Evolutionary conservation across 2,797 vertebrate species (phyloP).

Genomic region (Perodicticus potto): DNA sequence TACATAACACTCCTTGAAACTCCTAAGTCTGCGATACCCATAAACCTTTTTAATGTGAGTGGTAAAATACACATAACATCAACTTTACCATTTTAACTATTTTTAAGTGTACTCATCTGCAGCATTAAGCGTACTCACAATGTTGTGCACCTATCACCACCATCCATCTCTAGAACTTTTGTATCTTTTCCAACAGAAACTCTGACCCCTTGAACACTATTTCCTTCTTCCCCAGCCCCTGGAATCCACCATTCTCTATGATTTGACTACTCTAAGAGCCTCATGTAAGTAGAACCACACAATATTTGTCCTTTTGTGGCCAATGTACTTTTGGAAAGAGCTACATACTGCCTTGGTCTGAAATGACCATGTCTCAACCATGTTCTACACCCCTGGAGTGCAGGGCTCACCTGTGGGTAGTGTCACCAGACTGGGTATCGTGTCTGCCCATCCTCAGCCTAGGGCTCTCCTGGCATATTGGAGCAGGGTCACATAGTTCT

Average conservation of each 20-base stretch:
- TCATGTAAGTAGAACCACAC: neutral
- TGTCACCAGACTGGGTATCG: neutral
- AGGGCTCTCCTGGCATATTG: neutral
- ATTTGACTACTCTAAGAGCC: neutral
- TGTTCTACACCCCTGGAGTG: neutral
- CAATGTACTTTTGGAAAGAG: neutral
- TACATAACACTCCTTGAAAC: constrained; percentile 31
- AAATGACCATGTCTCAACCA: neutral
- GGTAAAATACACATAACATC: neutral
- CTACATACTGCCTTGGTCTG: neutral
- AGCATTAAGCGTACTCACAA: neutral
- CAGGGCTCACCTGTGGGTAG: neutral
- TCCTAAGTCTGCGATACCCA: neutral
- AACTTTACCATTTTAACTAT: neutral
- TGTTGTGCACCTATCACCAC: neutral
- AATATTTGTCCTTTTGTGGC: neutral
- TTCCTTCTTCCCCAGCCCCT: neutral
- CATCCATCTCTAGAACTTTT: neutral
- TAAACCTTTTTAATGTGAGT: neutral
- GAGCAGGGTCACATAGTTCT: neutral
- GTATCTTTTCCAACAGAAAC: neutral
- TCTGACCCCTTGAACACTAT: neutral
- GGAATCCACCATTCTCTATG: neutral
- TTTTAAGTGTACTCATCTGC: neutral
- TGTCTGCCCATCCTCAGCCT: neutral